Evolutionary conservation across 2,888 invertebrate species (phyloP).

Genomic region (Ditula angustiorana): DNA sequence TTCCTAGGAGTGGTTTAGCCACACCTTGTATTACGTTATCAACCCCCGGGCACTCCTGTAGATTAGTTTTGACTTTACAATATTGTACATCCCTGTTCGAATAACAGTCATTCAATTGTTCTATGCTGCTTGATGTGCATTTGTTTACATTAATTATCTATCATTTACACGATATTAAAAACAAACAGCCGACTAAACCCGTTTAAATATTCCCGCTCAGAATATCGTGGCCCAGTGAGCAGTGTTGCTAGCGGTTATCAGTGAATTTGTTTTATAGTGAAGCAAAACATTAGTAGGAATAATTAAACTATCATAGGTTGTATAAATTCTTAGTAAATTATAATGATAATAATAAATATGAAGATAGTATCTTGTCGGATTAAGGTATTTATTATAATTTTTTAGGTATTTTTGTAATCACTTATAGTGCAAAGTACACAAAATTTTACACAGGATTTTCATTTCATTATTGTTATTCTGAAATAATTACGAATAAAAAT

Average conservation of each 20-base stretch:
- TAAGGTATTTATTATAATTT: too few species aligned
- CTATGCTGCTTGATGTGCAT: neutral
- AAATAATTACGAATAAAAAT: neutral
- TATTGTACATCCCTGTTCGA: constrained; percentile 17
- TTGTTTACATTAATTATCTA: constrained; percentile 19
- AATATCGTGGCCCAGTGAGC: neutral
- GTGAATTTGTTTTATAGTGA: neutral
- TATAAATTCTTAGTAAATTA: neutral
- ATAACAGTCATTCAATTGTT: constrained; percentile 1
- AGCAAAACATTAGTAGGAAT: too few species aligned
- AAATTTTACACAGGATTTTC: too few species aligned
- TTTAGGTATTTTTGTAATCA: too few species aligned
- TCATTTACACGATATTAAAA: neutral
- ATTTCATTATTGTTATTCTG: too few species aligned
- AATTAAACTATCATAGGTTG: too few species aligned
- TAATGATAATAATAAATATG: too few species aligned
- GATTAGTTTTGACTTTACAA: constrained; percentile 34
- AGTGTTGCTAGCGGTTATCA: constrained; percentile 25
- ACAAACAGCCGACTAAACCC: neutral
- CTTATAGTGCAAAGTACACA: too few species aligned
- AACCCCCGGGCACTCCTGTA: constrained; percentile 67
- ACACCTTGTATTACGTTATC: constrained; percentile 69
- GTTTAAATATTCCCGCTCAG: constrained; percentile 27
- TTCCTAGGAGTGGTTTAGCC: constrained; percentile 78
- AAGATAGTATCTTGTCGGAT: too few species aligned